Conservation (phyloP, 2,797 vertebrate species). For the Philypnodon macrostomus region DNA sequence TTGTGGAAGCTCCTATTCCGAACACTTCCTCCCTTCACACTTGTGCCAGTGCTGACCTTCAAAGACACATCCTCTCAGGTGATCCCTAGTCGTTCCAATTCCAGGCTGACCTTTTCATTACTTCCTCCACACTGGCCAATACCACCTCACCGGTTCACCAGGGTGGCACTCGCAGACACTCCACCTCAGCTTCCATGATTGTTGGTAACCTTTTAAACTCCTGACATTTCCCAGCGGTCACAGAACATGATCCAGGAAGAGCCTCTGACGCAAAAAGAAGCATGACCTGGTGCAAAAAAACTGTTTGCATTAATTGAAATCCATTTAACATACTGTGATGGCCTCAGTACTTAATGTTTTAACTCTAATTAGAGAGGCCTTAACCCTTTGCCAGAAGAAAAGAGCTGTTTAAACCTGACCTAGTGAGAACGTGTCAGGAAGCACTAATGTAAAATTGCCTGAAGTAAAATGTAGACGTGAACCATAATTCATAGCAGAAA, state of each 20-base stretch:
- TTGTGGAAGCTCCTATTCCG: neutral
- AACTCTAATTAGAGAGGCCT: constrained; percentile 5
- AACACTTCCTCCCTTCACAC: neutral
- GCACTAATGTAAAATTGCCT: neutral
- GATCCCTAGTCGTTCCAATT: constrained; percentile 16
- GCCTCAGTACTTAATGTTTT: neutral
- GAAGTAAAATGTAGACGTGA: no score
- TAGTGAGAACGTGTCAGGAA: neutral
- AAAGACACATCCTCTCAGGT: constrained; percentile 14
- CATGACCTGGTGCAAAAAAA: neutral
- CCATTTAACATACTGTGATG: neutral
- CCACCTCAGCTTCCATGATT: constrained; percentile 13
- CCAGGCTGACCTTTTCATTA: constrained; percentile 34
- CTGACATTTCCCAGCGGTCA: constrained; percentile 24
- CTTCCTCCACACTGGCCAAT: constrained; percentile 14
- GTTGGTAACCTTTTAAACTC: constrained; percentile 23
- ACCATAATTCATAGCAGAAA: no score
- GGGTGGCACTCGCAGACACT: constrained; percentile 15
- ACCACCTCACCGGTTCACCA: neutral
- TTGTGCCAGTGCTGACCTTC: constrained; percentile 24
- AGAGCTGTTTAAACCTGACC: neutral
- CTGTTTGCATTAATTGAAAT: neutral
- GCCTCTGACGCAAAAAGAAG: constrained; percentile 1
- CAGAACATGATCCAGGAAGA: neutral
- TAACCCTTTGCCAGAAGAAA: constrained; percentile 1